Evolutionary conservation across 1,140 invertebrate species (phyloP), one percentile per base, ranked within the genome.

Genomic region (Polyergus mexicanus): DNA sequence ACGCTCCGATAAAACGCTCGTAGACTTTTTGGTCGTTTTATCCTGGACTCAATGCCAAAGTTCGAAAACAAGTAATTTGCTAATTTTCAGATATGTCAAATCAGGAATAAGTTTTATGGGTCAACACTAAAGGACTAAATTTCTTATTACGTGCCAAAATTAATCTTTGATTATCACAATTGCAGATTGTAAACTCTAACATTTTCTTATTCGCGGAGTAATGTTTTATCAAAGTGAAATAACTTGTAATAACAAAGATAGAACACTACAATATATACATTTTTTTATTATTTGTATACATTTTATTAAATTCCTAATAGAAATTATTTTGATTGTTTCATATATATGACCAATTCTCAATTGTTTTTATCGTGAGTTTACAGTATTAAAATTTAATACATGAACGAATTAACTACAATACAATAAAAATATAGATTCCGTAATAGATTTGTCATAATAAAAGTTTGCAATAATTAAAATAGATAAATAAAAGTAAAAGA

Each of bases 51-150:
- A 56, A 69, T 80, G 63, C 76, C 54, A 77, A 77, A 77, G 8
- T 69, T 25, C 35, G 35, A 41, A 69, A 80, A 80, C 77, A 80
- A 80, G 32, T 68, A 54, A 69, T 69, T 69, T 16, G 28, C 77
- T 56, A 38, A 80, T 69, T 80, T 80, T 80, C 63, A 58, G 44
- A 56, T 68, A 54, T 10, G 22, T 56, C 32, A 1, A 80, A 1
- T 80, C 47, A 32, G 28, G 0, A 32, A 4, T 25, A 38, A 80
- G 3, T n/a, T 80, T 80, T 54, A 80, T 56, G 62, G 1, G 16
- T 69, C 32, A 51, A 19, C 16, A 51, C 13, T 51, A 51, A 51
- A 19, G 19, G 3, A 25, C 8, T 69, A 6, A 68, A 69, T 41
- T 56, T 38, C 22, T 19, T 56, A 63, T 54, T 63, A 68, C 8